Evolutionary conservation across 2,113 vertebrate genomes (phyloP), one percentile per base, ranked within the genome.

Genomic region (Ranitomeya variabilis): DNA sequence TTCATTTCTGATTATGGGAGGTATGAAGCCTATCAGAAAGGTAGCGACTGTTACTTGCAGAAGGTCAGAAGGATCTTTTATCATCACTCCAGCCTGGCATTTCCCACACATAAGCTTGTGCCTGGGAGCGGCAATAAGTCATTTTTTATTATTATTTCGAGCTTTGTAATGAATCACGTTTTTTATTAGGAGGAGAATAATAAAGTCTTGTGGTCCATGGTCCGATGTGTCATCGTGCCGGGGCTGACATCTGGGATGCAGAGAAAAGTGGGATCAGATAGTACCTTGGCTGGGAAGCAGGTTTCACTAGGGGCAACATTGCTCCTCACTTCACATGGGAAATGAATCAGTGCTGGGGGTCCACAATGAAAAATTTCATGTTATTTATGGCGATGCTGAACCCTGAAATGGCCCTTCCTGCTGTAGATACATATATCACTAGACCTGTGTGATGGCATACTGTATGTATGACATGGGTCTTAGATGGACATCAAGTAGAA

Each of bases 61-160:
- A 81, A 81, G 80, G 80, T 62, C 80, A 62, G 57, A 11, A 81
- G 80, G 80, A 37, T 81, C 80, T 37, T 81, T 81, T 62, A 62
- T 64, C 16, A 62, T 19, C 5, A 16, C 26, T 7, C 8, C 59
- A 81, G 26, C 23, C 80, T 62, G 57, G 26, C 37, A 16, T 15
- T 81, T 81, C 80, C 59, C 57, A 81, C 80, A 55, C 59, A 45
- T 11, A 81, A 62, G 57, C 79, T 13, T n/a, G 12, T 16, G 12
- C 18, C 80, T 45, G 1, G 31, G 15, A 37, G 31, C 57, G 3
- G 16, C 59, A 18, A 60, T 21, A 26, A 26, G 78, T 13, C 4
- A 12, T 0, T 6, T 64, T 21, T 19, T 64, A 4, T 73, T 73
- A 7, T 73, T 73, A 6, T 31, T 26, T 6, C 8, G 3, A 4